phyloP scores from a whole-genome alignment of 1,140 invertebrate genomes.

The Drosophila pseudoobscura region DNA sequence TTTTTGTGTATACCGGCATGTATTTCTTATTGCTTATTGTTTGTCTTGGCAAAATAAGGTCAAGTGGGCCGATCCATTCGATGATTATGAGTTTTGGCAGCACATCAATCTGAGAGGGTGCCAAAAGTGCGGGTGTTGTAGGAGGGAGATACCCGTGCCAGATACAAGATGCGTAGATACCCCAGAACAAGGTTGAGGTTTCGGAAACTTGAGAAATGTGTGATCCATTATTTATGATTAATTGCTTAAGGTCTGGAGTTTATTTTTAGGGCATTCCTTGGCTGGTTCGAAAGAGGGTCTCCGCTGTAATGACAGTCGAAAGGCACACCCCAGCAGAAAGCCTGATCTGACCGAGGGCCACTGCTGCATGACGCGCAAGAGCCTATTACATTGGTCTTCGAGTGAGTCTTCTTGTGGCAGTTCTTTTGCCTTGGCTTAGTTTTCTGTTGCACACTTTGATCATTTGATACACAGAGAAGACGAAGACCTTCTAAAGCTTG shows the following conservation, averaged over 20 bases:
- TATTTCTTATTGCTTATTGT: constrained; percentile 7
- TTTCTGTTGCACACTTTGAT: constrained; percentile 19
- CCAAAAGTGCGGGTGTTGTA: constrained; percentile 35
- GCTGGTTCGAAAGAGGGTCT: constrained; percentile 10
- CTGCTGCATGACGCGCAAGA: too few relatives aligned
- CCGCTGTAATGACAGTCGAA: too few relatives aligned
- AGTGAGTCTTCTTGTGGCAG: neutral
- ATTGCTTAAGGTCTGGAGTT: neutral
- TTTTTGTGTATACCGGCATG: neutral
- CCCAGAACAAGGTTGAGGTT: constrained; percentile 36
- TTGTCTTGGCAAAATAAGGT: constrained; percentile 52
- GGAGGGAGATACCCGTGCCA: constrained; percentile 23
- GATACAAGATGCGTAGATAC: constrained; percentile 11
- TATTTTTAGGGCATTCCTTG: neutral
- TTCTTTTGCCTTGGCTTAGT: constrained; percentile 38
- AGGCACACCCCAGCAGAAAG: too few relatives aligned
- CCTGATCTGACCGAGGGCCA: too few relatives aligned
- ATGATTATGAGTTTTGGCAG: constrained; percentile 46
- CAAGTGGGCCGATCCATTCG: constrained; percentile 50
- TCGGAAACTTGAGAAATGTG: neutral
- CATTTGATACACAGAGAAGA: constrained; percentile 44
- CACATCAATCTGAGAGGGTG: constrained; percentile 69
- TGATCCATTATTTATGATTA: constrained; percentile 35
- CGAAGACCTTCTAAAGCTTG: constrained; percentile 39
- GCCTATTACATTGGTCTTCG: too few relatives aligned